Evolutionary conservation across 2,888 invertebrate species (phyloP).

Genomic region (Atethmia centrago): DNA sequence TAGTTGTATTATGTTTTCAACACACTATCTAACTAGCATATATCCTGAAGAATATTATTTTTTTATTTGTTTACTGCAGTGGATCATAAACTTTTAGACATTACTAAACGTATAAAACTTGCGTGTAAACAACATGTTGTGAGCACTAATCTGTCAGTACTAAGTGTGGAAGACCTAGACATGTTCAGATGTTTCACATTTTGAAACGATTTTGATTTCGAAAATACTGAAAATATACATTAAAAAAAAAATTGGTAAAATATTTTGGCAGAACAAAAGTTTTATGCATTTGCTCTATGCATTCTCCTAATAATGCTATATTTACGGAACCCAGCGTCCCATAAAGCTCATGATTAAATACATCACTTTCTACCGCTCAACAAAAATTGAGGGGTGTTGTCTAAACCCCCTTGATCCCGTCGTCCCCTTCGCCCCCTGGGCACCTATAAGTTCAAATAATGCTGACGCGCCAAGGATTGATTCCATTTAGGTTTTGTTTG

Average conservation of each 20-base stretch:
- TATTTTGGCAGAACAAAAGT: neutral
- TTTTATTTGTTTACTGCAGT: too few species aligned
- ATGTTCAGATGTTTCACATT: neutral
- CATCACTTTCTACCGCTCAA: constrained; percentile 43
- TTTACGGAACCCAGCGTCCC: constrained; percentile 38
- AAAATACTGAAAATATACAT: neutral
- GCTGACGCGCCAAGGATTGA: constrained; percentile 58
- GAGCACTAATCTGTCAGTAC: neutral
- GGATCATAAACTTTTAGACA: too few species aligned
- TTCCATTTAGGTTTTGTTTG: constrained; percentile 59
- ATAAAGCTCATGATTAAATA: constrained; percentile 56
- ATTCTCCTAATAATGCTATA: constrained; percentile 29
- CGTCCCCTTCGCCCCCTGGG: constrained; percentile 17
- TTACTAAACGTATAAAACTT: too few species aligned
- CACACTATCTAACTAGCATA: too few species aligned
- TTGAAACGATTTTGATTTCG: neutral
- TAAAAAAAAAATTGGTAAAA: neutral
- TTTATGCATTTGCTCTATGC: neutral
- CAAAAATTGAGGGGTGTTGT: constrained; percentile 47
- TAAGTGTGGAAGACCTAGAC: neutral
- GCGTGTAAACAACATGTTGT: neutral
- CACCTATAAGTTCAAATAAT: constrained; percentile 58
- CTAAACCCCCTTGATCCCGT: constrained; percentile 27
- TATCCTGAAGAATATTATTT: too few species aligned
- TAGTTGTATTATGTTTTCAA: too few species aligned